Evolutionary conservation across 2,888 invertebrate genomes (phyloP), one percentile per base, ranked within the genome.

Genomic region (Leucophora obtusa): DNA sequence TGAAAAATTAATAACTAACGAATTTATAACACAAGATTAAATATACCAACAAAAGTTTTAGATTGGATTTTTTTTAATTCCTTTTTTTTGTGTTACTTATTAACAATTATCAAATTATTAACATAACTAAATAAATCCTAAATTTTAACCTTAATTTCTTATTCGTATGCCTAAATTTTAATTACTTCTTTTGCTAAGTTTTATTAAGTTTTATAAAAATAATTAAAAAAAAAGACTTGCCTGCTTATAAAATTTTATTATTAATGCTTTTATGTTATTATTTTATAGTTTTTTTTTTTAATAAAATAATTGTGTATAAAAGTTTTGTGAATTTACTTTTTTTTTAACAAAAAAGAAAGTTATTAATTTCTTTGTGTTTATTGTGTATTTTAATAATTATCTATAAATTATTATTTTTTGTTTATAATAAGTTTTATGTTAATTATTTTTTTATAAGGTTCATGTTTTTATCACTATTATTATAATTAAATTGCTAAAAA

Each of bases 361-460:
- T 11, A 65, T 17, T 65, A 65, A 65, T 53, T 47, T 24, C 11
- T 53, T 15, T 18, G 8, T 51, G 4, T 28, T 28, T 15, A 63
- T 38, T 28, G 53, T 65, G 38, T 53, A 53, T 53, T 65, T 53
- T 33, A 51, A 24, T 62, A 38, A 58, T 33, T 58, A 47, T 47
- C 14, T 18, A 43, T 21, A 18, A 33, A 33, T 58, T 50, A 50
- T 43, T 60, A 6, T 28, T 43, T 50, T 63, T 50, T 63, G 17
- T 63, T 63, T 50, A n/a, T 63, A 47, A 17, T 63, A 63, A 63
- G 28, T 63, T 14, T 50, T 63, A 63, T 63, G 24, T 63, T 50
- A 33, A 63, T 21, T 33, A 50, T 21, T 63, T 63, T 47, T 50
- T 63, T 47, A 50, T 63, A 63, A 63, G 50, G 17, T 63, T n/a